Base-by-base conservation (phyloP, 2,113 vertebrate species). In the Manacus vitellinus region DNA sequence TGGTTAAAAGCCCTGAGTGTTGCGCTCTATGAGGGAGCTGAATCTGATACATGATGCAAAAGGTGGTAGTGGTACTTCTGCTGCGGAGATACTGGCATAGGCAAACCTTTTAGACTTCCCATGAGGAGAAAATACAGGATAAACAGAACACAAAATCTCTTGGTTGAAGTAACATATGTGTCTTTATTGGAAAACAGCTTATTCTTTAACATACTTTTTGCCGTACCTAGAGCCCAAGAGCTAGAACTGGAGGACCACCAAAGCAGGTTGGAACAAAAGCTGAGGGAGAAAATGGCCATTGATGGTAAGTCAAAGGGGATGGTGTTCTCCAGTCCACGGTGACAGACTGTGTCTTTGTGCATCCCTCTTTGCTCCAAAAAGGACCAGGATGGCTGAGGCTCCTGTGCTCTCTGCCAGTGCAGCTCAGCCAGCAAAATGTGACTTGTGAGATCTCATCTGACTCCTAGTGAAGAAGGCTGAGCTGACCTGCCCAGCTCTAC, bases 201-300 rank as follows among this genome's bases (percentile, higher is more conserved):
- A 33, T 58, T 35, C 27, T 82, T 79, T 54, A 47, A 52, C 3
- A 2, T 41, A 70, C 35, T 92, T 62, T 63, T 94, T 96, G 63
- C 96, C 93, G 39, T 70, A 30, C 70, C 35, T 89, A 99, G 99
- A 94, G 99, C 99, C 84, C 98, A 98, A 95, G 99, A 99, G 80
- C 97, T 99, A 33, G 99, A 99, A 91, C 43, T 99, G 85, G 98
- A 99, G 95, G 99, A 99, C 97, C 98, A 98, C 17, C 99, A 99
- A 96, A 99, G 99, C 96, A 98, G 97, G 72, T 94, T 99, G 89
- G 98, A 99, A 80, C 98, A 98, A 92, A 98, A 98, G 44, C 97
- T 99, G 43, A 98, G 98, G 63, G 92, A 97, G 79, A 98, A 98
- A 79, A 99, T 99, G 98, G 92, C 97, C 47, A 85, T 95, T 35